Evolutionary conservation across 2,797 vertebrate genomes (phyloP).

Genomic region (Coilia nasus): DNA sequence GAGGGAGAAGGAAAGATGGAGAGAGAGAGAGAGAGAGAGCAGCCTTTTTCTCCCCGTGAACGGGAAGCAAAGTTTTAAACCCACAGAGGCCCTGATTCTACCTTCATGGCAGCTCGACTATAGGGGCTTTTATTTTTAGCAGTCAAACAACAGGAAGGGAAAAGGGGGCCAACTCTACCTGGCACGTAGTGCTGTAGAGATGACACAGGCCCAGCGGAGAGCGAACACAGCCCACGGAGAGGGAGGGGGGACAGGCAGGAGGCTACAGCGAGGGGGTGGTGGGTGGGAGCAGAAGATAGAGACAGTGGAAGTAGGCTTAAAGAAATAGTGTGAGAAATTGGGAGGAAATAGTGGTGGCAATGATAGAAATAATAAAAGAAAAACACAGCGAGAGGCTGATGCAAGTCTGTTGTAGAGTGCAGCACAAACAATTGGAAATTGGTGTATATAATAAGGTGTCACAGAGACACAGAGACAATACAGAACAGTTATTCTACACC

Average conservation of each 20-base stretch:
- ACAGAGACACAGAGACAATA: too few relatives aligned
- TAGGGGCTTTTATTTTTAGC: slow-evolving; percentile 79
- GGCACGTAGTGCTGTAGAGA: slow-evolving; percentile 75
- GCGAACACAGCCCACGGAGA: slow-evolving; percentile 64
- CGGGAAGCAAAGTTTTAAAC: slow-evolving; percentile 73
- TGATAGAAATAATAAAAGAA: neutral
- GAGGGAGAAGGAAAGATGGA: neutral
- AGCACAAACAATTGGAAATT: too few relatives aligned
- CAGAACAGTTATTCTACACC: too few relatives aligned
- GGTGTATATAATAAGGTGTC: too few relatives aligned
- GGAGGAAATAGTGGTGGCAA: slow-evolving; percentile 30
- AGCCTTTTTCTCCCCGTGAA: slow-evolving; percentile 57
- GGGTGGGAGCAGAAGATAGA: neutral
- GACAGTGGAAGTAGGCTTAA: neutral
- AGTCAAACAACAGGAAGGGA: slow-evolving; percentile 76
- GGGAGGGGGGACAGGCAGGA: slow-evolving; percentile 31
- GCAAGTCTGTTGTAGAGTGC: too few relatives aligned
- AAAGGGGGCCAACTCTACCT: slow-evolving; percentile 83
- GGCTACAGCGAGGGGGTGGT: neutral
- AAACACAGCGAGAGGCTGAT: too few relatives aligned
- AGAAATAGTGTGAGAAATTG: slow-evolving; percentile 1
- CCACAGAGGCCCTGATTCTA: slow-evolving; percentile 70
- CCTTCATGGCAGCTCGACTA: slow-evolving; percentile 67
- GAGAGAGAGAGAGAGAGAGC: slow-evolving; percentile 36
- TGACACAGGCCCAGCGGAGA: slow-evolving; percentile 72